A percentile compares a stretch with the other conserved stretches of the same genome.
phyloP scores from a whole-genome alignment of 2,113 vertebrate genomes.

The Progne subis region DNA sequence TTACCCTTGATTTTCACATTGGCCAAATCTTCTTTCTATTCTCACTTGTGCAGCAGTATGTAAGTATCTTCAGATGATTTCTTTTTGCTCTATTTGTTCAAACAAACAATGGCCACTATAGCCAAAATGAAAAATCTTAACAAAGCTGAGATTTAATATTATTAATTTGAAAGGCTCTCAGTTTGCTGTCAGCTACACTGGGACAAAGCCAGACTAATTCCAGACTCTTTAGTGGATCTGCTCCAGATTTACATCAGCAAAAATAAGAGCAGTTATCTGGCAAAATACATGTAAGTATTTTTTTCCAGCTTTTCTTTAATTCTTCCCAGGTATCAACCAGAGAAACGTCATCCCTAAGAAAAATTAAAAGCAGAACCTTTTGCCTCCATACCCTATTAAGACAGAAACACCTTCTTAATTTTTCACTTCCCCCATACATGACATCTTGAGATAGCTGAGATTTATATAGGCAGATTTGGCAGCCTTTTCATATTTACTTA shows the following conservation, averaged over 20 bases:
- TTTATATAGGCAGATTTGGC: conserved; percentile 70
- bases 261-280: conserved; percentile 32
- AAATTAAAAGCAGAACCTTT: conserved; percentile 40
- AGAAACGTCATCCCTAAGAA: conserved; percentile 5
- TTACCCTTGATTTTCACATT: conserved; percentile 5
- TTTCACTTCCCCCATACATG: conserved; percentile 51
- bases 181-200: conserved; percentile 12
- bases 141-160: neutral
- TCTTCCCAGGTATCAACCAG: conserved; percentile 34
- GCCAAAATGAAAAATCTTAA: conserved; percentile 29
- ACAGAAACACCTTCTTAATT: conserved; percentile 62
- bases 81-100: conserved; percentile 28
- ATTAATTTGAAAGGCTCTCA: conserved; percentile 25
- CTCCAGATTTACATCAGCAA: conserved; percentile 41
- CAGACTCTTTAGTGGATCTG: conserved; percentile 21
- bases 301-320: conserved; percentile 22
- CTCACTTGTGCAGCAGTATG: neutral
- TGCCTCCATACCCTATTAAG: conserved; percentile 42
- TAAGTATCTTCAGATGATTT: conserved; percentile 32
- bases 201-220: conserved; percentile 24
- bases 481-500: conserved; percentile 73
- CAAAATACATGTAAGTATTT: neutral
- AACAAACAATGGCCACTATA: conserved; percentile 21
- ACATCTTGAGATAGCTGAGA: conserved; percentile 60
- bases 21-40: neutral